Percentiles rank a stretch among this genome's conserved stretches.
phyloP scores from a whole-genome alignment of 2,113 vertebrate genomes.

The Rhinopithecus roxellana region DNA sequence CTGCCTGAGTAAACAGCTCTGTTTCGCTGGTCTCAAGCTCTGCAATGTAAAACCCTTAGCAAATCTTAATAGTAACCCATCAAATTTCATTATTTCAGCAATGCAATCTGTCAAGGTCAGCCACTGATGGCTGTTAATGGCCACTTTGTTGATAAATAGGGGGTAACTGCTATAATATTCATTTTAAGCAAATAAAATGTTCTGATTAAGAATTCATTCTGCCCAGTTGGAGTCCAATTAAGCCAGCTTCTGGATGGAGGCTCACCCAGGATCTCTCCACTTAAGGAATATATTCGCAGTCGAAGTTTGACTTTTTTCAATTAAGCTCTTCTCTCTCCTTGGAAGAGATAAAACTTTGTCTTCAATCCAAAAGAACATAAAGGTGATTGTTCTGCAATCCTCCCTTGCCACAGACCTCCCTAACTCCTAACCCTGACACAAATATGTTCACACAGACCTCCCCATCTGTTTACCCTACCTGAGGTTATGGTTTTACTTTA shows the following conservation, averaged over 20 bases:
- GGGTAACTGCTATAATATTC: conserved; percentile 11
- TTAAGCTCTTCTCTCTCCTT: background rate
- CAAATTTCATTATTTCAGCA: conserved; percentile 47
- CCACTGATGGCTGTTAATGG: conserved; percentile 47
- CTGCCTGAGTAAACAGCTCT: background rate
- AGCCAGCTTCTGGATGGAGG: conserved; percentile 21
- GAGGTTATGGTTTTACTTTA: background rate
- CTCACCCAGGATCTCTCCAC: background rate
- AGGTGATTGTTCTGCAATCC: background rate
- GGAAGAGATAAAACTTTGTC: background rate
- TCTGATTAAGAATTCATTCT: conserved; percentile 59
- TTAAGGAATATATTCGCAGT: background rate
- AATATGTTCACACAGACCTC: background rate
- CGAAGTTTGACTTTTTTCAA: background rate
- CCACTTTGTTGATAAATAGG: conserved; percentile 4
- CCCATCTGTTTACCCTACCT: background rate
- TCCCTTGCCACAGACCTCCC: background rate
- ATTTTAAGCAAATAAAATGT: conserved; percentile 59
- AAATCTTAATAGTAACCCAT: conserved; percentile 40
- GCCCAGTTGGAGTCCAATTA: conserved; percentile 49
- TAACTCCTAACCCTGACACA: background rate
- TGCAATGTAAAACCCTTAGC: background rate
- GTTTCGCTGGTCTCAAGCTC: background rate
- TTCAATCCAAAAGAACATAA: background rate
- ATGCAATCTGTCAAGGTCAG: conserved; percentile 44